Evolutionary conservation across 2,888 invertebrate genomes (phyloP).

Genomic region (Bellardia pandia): DNA sequence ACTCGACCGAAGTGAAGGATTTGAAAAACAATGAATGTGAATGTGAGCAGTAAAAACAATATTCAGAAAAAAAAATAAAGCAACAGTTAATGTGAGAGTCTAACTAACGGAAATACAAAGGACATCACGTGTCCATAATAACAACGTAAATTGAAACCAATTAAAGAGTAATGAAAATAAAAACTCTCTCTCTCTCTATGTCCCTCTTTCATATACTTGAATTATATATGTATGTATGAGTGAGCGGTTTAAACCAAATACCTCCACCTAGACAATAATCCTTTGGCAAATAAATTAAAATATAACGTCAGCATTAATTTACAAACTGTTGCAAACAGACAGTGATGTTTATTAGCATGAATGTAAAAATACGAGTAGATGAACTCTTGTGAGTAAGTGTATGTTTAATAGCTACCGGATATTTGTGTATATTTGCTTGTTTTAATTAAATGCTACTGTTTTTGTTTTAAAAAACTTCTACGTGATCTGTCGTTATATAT

Average conservation of each 20-base stretch:
- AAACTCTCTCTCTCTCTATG: background rate
- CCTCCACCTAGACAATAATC: background rate
- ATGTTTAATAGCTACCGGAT: background rate
- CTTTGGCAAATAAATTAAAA: slow-evolving; percentile 3
- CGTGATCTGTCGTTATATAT: background rate
- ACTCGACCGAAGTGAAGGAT: slow-evolving; percentile 23
- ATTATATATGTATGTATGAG: background rate
- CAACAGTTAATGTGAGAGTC: slow-evolving; percentile 19
- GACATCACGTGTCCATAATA: slow-evolving; percentile 63
- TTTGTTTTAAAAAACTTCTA: background rate
- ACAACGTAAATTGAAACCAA: slow-evolving; percentile 74
- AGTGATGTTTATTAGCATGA: background rate
- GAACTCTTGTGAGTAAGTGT: background rate
- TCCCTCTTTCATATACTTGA: background rate
- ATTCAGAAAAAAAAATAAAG: slow-evolving; percentile 7
- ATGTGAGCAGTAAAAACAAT: background rate
- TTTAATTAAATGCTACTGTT: slow-evolving; percentile 5
- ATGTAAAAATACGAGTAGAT: background rate
- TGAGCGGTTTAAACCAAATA: background rate
- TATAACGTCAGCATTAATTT: background rate
- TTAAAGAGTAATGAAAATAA: slow-evolving; percentile 66
- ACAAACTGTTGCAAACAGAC: too few species aligned
- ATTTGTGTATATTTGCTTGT: background rate
- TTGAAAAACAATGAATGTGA: slow-evolving; percentile 28
- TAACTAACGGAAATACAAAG: slow-evolving; percentile 13